Evolutionary conservation across 2,888 invertebrate genomes (phyloP), one percentile per base, ranked within the genome.

Genomic region (Nycteola revayana): DNA sequence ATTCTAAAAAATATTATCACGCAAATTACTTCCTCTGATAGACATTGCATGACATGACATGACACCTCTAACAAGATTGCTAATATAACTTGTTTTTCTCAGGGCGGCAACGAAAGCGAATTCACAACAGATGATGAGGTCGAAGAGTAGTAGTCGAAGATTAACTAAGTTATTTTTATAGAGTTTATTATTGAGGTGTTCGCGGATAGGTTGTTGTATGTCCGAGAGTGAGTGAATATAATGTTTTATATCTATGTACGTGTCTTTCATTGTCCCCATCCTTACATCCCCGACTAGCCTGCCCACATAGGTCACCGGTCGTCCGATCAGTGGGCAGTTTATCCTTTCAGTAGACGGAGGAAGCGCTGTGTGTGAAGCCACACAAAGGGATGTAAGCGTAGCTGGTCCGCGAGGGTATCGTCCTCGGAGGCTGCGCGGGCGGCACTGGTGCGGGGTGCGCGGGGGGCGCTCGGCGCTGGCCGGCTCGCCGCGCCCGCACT

Each of bases 71-170:
- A n/a, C n/a, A n/a, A n/a, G n/a, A n/a, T n/a, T n/a, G n/a, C n/a
- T n/a, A n/a, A n/a, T n/a, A 14, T 14, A 5, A 14, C 37, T 42
- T 65, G 52, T 62, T 53, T 69, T 42, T 21, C 36, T 28, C 82
- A 89, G 89, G 89, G 86, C 42, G 89, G 90, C 67, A 90, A 92
- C 71, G 90, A 92, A 61, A 92, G 92, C 73, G 92, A 92, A 69
- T 92, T 91, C 60, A 91, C 92, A 60, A 92, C 92, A 75, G 92
- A 92, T 69, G 90, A 91, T 72, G 91, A 91, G 54, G 91, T 90
- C 26, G 91, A 91, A 54, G 92, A 91, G 52, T 90, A 91, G 55
- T 82, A 79, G 66, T 55, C 45, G 60, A 66, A 61, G 55, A 70
- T 71, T 66, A 61, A 53, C 55, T 84, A 83, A 83, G 69, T 86